Percentiles rank a stretch among this genome's conserved stretches.
Evolutionary conservation across 2,113 vertebrate species (phyloP).

Genomic region (Sinocyclocheilus grahami): DNA sequence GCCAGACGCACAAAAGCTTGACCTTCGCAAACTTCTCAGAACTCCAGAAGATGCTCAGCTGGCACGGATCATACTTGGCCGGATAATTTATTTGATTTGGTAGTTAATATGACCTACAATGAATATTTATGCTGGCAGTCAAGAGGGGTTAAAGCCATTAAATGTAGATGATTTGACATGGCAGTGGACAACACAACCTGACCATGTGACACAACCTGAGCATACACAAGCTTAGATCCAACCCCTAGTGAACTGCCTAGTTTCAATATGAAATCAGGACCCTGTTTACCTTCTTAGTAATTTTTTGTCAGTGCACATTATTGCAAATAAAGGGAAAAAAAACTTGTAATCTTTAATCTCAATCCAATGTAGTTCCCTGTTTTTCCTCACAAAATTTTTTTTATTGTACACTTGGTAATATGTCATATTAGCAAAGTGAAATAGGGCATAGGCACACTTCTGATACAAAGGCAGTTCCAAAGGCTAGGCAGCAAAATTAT

Average conservation of each 20-base stretch:
- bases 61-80: slow-evolving; percentile 42
- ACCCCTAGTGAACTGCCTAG: background rate
- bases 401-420: background rate
- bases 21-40: slow-evolving; percentile 62
- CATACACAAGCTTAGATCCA: background rate
- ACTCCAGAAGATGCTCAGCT: slow-evolving; percentile 47
- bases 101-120: slow-evolving; percentile 55
- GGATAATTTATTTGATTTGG: slow-evolving; percentile 58
- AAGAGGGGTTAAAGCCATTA: slow-evolving; percentile 47
- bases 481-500: background rate
- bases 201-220: background rate
- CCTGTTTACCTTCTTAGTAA: too few relatives aligned
- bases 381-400: too few relatives aligned
- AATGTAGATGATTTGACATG: slow-evolving; percentile 13
- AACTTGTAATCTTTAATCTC: too few relatives aligned
- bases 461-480: background rate
- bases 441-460: background rate
- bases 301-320: too few relatives aligned
- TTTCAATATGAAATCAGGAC: background rate
- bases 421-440: background rate
- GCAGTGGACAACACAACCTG: background rate
- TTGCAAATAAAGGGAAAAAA: too few relatives aligned
- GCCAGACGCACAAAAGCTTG: slow-evolving; percentile 60
- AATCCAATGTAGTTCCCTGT: too few relatives aligned
- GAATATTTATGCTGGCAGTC: slow-evolving; percentile 49